Base-by-base conservation (phyloP, 2,888 invertebrate species). In the Sinodicranocentrus sp. region DNA sequence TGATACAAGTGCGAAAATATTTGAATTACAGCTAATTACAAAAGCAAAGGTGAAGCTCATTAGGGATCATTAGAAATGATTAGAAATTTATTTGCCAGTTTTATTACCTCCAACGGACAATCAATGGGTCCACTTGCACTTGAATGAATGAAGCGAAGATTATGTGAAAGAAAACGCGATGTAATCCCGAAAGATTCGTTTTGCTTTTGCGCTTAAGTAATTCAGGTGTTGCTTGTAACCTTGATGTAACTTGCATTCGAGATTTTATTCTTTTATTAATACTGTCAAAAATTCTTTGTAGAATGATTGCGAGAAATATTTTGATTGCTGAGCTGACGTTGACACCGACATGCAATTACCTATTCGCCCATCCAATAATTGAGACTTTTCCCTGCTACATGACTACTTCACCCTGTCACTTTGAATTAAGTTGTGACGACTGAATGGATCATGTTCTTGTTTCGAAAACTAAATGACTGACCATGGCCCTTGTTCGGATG, bases 41-140 rank as follows among this genome's bases (percentile, higher is more conserved):
- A 17, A 70, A 8, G 39, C 43, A 80, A 80, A 80, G 80, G 80
- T 80, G 73, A 80, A 73, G 28, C 73, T 80, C 80, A 80, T 80
- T 80, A 72, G 26, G 67, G 67, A 80, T 80, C 80, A 80, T 80
- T 80, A 80, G 57, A 17, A 57, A 67, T 73, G 67, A 73, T 80
- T 80, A 80, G 26, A 57, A 73, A 73, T 80, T 80, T 71, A 79
- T 80, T 73, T 67, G 43, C 59, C 48, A 67, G 21, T 80, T 65
- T 80, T 80, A 80, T 73, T 73, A 59, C 28, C 57, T 17, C 25
- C 52, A 71, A 52, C 67, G 8, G 65, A 61, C 61, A 59, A 72
- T 72, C 59, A 59, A 71, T 57, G 15, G 10, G 2, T 57, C 21
- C 15, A 21, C 23, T 57, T 57, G 15, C 6, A 57, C 57, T 21